These are phyloP conservation scores for Ahaetulla prasina DNA, from an alignment of 2,113 vertebrate species.

Conservation along the genomic window DNA sequence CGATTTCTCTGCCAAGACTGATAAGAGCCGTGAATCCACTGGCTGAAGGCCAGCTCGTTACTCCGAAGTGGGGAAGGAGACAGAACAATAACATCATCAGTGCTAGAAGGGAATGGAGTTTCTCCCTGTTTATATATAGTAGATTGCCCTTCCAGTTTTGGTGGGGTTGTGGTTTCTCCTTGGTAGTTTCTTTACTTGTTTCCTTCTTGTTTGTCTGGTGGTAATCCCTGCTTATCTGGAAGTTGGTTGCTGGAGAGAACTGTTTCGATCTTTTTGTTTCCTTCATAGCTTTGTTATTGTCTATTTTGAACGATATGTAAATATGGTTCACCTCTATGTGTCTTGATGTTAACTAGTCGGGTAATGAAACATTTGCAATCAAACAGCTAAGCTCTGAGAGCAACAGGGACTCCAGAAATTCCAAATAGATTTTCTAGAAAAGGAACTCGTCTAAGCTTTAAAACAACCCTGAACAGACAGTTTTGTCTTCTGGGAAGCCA, in stretches of 20 bases:
- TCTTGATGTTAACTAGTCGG: neutral
- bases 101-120: neutral
- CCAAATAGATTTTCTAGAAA: neutral
- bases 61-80: too few relatives aligned
- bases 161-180: neutral
- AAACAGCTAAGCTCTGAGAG: neutral
- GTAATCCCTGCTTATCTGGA: neutral
- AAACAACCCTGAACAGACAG: too few relatives aligned
- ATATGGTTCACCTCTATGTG: neutral
- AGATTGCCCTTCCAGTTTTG: neutral
- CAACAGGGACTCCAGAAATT: neutral
- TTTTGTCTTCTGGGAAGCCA: neutral
- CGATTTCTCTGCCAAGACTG: too few relatives aligned
- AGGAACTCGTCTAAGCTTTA: neutral
- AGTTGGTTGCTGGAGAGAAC: neutral
- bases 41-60: too few relatives aligned
- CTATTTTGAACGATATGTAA: neutral
- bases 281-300: neutral
- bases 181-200: neutral
- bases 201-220: neutral
- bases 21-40: too few relatives aligned
- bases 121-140: neutral
- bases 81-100: neutral
- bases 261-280: neutral
- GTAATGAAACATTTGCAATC: neutral